Evolutionary conservation across 2,888 invertebrate species (phyloP).

Genomic region (Oligia latruncula): DNA sequence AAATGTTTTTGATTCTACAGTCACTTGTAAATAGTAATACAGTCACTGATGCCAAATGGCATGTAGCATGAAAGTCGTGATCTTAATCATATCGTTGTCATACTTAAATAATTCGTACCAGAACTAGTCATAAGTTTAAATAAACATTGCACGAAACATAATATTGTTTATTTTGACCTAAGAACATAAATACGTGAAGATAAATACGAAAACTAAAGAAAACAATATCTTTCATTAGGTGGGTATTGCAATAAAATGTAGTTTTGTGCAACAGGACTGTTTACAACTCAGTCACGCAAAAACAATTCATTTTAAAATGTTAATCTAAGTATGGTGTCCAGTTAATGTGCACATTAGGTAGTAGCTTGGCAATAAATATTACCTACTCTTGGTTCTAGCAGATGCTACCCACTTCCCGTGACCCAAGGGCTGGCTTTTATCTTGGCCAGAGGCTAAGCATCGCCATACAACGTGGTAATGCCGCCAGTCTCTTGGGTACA

Average conservation of each 20-base stretch:
- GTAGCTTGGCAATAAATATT: conserved; percentile 21
- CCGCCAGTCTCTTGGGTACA: too few relatives aligned
- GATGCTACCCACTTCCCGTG: too few relatives aligned
- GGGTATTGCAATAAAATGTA: conserved; percentile 21
- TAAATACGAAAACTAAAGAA: conserved; percentile 52
- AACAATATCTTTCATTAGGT: conserved; percentile 25
- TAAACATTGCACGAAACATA: conserved; percentile 46
- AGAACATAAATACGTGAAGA: conserved; percentile 44
- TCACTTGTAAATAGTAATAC: not conserved
- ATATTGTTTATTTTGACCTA: conserved; percentile 59
- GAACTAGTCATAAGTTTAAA: conserved; percentile 57
- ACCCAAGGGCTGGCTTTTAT: too few relatives aligned
- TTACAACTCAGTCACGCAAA: conserved; percentile 54
- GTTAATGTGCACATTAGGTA: conserved; percentile 48
- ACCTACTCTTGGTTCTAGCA: not conserved
- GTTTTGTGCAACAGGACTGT: conserved; percentile 21
- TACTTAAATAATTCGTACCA: conserved; percentile 30
- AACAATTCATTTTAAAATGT: conserved; percentile 54
- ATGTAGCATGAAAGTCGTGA: conserved; percentile 6
- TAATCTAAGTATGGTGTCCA: conserved; percentile 45
- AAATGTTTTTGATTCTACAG: not conserved
- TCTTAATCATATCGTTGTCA: conserved; percentile 22
- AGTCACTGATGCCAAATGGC: conserved; percentile 15
- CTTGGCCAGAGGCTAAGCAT: too few relatives aligned
- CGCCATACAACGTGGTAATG: too few relatives aligned